Conservation (phyloP, 1,140 invertebrate species). For the Ostrea denselamellosa region DNA sequence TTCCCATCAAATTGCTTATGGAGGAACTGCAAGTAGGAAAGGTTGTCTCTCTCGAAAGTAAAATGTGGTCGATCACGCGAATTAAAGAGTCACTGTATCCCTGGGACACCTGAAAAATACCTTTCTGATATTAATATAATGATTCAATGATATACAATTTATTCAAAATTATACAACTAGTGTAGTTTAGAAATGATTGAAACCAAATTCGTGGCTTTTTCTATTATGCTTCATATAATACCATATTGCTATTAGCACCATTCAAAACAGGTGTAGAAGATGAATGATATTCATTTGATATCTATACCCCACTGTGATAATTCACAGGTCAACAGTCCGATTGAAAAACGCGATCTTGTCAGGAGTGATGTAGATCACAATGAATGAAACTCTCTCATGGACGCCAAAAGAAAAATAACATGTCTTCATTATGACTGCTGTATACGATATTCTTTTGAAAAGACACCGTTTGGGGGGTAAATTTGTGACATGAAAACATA, state of each 20-base stretch:
- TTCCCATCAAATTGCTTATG: no score
- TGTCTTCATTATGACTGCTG: background rate
- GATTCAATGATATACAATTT: no score
- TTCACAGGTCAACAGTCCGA: conserved; percentile 10
- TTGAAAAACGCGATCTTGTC: conserved; percentile 9
- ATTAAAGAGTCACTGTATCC: no score
- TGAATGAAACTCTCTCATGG: background rate
- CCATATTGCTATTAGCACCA: background rate
- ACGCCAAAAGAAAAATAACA: background rate
- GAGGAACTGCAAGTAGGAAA: no score
- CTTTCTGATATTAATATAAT: no score
- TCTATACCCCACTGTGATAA: background rate
- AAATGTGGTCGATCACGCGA: no score
- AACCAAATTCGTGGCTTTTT: background rate
- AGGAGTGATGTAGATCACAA: background rate
- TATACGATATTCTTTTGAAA: background rate
- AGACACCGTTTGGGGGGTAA: background rate
- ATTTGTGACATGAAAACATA: background rate
- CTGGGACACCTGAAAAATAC: no score
- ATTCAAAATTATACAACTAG: no score
- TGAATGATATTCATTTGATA: conserved; percentile 15
- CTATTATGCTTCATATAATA: background rate
- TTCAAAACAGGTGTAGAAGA: background rate
- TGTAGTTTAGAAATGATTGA: no score
- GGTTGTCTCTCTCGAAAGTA: no score